These are phyloP conservation scores for Pollenia griseotomentosa DNA, from an alignment of 2,888 invertebrate species.

Conservation along the genomic window DNA sequence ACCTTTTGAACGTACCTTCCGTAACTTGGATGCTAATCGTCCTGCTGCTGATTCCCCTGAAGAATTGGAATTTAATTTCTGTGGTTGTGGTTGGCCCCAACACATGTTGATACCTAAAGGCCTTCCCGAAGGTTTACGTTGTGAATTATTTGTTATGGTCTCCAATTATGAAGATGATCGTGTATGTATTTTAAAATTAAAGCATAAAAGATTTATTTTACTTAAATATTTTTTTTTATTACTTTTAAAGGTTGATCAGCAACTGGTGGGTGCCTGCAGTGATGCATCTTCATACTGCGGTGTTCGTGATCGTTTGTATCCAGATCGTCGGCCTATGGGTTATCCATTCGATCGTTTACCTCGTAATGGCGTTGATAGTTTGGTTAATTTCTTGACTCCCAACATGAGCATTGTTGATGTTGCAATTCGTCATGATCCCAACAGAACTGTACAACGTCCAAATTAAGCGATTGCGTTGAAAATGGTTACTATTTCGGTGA, in stretches of 20 bases:
- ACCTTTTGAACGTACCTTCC: constrained; percentile 92
- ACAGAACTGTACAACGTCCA: constrained; percentile 34
- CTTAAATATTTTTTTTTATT: not conserved
- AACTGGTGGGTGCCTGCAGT: constrained; percentile 86
- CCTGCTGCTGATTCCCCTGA: constrained; percentile 86
- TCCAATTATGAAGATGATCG: constrained; percentile 89
- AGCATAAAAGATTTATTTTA: too few species aligned
- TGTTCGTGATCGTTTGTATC: constrained; percentile 90
- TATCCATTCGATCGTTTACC: constrained; percentile 93
- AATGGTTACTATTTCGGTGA: too few species aligned
- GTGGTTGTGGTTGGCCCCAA: constrained; percentile 95
- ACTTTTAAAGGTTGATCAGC: constrained; percentile 81
- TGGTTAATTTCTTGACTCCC: constrained; percentile 89
- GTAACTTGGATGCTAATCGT: constrained; percentile 87
- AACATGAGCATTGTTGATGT: constrained; percentile 89
- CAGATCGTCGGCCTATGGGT: constrained; percentile 93
- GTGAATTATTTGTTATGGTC: constrained; percentile 91
- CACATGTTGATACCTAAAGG: constrained; percentile 92
- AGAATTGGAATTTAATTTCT: constrained; percentile 89
- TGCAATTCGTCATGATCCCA: constrained; percentile 85
- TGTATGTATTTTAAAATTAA: constrained; percentile 74
- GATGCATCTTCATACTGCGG: constrained; percentile 93
- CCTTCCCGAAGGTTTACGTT: constrained; percentile 87
- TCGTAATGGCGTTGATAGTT: constrained; percentile 85
- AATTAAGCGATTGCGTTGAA: not conserved